Conservation (phyloP, 2,888 invertebrate species). For the Amphipyra berbera region DNA sequence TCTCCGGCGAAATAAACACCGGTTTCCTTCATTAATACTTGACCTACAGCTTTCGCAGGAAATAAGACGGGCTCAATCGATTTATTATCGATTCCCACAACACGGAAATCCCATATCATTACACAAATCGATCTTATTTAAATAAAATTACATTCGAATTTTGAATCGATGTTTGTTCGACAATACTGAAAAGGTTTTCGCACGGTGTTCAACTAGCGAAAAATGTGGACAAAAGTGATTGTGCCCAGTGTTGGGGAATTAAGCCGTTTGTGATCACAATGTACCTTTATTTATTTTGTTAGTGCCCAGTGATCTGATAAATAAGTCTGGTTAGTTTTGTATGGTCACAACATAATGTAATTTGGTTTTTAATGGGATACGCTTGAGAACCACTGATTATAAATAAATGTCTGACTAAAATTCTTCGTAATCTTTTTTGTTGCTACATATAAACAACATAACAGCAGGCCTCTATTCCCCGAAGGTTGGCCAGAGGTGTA, state of each 20-base stretch:
- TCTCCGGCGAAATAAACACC: slow-evolving; percentile 34
- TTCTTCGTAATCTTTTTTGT: background rate
- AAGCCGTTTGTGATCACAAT: slow-evolving; percentile 55
- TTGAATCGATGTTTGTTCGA: slow-evolving; percentile 22
- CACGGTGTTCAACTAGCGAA: slow-evolving; percentile 64
- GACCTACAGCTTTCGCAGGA: slow-evolving; percentile 27
- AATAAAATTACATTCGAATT: slow-evolving; percentile 29
- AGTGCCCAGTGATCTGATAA: slow-evolving; percentile 65
- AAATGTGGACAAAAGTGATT: slow-evolving; percentile 61
- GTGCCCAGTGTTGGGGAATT: slow-evolving; percentile 61
- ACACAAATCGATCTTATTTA: slow-evolving; percentile 22
- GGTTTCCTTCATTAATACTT: slow-evolving; percentile 35
- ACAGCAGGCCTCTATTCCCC: too few relatives aligned
- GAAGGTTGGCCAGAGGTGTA: too few relatives aligned
- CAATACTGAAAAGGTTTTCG: slow-evolving; percentile 57
- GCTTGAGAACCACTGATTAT: slow-evolving; percentile 39
- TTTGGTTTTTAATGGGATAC: slow-evolving; percentile 42
- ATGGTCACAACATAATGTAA: slow-evolving; percentile 29
- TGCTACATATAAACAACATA: too few relatives aligned
- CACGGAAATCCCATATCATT: slow-evolving; percentile 27
- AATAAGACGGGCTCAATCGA: background rate
- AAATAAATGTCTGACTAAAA: slow-evolving; percentile 1
- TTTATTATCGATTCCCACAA: slow-evolving; percentile 4
- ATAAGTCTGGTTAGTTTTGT: slow-evolving; percentile 61
- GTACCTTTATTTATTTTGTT: slow-evolving; percentile 54